Evolutionary conservation across 2,888 invertebrate species (phyloP).

Genomic region (Blastobasis adustella): DNA sequence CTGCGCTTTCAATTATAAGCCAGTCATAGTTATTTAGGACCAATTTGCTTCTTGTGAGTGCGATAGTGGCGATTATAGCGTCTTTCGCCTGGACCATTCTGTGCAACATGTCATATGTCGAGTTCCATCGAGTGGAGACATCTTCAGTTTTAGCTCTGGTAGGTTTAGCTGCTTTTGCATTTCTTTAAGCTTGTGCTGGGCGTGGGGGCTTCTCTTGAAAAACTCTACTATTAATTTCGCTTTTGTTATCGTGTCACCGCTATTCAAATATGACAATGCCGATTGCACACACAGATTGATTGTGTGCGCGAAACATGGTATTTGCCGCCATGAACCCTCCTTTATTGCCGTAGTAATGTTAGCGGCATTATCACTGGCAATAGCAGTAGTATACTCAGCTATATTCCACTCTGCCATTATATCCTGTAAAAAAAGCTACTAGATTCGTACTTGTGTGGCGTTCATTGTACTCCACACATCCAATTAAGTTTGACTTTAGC

Average conservation of each 20-base stretch:
- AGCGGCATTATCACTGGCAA: slow-evolving; percentile 13
- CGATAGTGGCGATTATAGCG: slow-evolving; percentile 3
- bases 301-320: slow-evolving; percentile 3
- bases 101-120: slow-evolving; percentile 13
- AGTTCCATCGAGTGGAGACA: slow-evolving; percentile 14
- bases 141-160: slow-evolving; percentile 14
- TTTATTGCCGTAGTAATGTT: slow-evolving; percentile 10
- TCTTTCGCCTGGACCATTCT: slow-evolving; percentile 13
- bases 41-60: neutral
- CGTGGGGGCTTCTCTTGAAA: slow-evolving; percentile 11
- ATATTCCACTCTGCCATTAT: slow-evolving; percentile 6
- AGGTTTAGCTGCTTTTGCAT: slow-evolving; percentile 14
- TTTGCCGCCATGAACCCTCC: slow-evolving; percentile 7
- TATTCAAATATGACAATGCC: too few species aligned
- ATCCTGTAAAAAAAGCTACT: slow-evolving; percentile 2
- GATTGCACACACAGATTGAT: too few species aligned
- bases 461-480: slow-evolving; percentile 2
- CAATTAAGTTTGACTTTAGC: slow-evolving; percentile 1
- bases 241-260: neutral
- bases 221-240: slow-evolving; percentile 10
- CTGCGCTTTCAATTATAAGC: neutral
- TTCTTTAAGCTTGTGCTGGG: slow-evolving; percentile 6
- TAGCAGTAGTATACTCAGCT: slow-evolving; percentile 4
- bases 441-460: slow-evolving; percentile 4
- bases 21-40: neutral